These are phyloP conservation scores for Trichonephila clavata DNA, from an alignment of 1,140 invertebrate species.

Conservation along the genomic window DNA sequence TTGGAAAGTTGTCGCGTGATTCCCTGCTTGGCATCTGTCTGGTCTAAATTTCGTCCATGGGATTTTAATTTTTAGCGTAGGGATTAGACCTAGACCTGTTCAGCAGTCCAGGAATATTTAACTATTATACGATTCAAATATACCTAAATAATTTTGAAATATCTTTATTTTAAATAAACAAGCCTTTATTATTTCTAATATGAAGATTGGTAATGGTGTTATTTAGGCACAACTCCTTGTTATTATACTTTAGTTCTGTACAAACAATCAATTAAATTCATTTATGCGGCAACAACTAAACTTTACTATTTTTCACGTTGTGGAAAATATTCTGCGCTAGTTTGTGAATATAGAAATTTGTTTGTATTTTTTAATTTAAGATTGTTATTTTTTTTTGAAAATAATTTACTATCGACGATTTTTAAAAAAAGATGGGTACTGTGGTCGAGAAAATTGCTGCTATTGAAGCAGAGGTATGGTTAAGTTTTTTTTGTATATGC, in stretches of 20 bases:
- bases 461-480: conserved; percentile 95
- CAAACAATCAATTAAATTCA: too few relatives aligned
- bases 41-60: too few relatives aligned
- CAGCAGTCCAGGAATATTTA: too few relatives aligned
- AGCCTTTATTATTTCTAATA: too few relatives aligned
- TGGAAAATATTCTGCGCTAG: neutral
- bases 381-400: neutral
- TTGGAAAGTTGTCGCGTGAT: too few relatives aligned
- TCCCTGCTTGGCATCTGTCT: too few relatives aligned
- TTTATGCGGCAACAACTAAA: neutral
- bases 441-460: conserved; percentile 98
- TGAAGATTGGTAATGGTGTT: neutral
- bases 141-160: too few relatives aligned
- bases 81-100: too few relatives aligned
- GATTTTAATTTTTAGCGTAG: too few relatives aligned
- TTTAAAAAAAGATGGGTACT: conserved; percentile 87
- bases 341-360: neutral
- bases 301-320: neutral
- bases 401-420: neutral
- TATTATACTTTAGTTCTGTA: neutral
- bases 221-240: neutral
- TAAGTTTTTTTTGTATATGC: conserved; percentile 78
- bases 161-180: too few relatives aligned
- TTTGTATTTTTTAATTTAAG: neutral
- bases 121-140: too few relatives aligned